phyloP scores from a whole-genome alignment of 2,113 vertebrate genomes.

The Bos javanicus region DNA sequence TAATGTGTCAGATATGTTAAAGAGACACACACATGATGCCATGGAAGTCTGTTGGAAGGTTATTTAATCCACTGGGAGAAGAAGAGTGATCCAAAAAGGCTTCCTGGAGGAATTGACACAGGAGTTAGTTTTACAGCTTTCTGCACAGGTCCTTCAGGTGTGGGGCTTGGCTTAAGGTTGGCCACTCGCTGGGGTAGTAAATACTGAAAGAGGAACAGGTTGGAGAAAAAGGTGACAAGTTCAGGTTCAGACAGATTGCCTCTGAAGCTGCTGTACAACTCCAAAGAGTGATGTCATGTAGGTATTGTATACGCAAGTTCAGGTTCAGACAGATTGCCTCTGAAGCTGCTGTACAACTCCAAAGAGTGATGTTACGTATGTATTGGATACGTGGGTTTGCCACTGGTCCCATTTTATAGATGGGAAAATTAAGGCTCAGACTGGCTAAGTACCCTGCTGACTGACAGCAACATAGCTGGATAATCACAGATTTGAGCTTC shows the following conservation, averaged over 20 bases:
- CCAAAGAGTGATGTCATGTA: too few relatives aligned
- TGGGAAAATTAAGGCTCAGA: not conserved
- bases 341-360: not conserved
- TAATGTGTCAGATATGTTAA: not conserved
- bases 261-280: not conserved
- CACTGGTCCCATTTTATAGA: not conserved
- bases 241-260: not conserved
- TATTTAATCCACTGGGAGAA: not conserved
- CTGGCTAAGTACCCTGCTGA: not conserved
- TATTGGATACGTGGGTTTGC: not conserved
- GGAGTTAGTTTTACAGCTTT: not conserved
- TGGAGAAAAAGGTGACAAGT: not conserved
- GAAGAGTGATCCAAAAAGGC: not conserved
- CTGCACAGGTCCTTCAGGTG: not conserved
- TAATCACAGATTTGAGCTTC: not conserved
- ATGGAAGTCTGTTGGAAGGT: not conserved
- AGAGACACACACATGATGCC: not conserved
- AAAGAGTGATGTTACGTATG: too few relatives aligned
- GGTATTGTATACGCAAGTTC: too few relatives aligned
- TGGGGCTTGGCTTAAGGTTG: not conserved
- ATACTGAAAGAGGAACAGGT: not conserved
- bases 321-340: not conserved
- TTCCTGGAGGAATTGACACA: not conserved
- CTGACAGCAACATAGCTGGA: not conserved
- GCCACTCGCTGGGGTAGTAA: not conserved